Evolutionary conservation across 2,113 vertebrate species (phyloP).

Genomic region (Sus scrofa): T2T-Sscrofa CM000817.6:87111501-87112000

Average conservation of each 20-base stretch:
- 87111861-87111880: constrained; percentile 12
- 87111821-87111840: neutral
- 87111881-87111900: neutral
- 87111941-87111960: neutral
- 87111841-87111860: neutral
- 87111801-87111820: neutral
- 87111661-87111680: constrained; percentile 32
- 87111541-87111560: constrained; percentile 61
- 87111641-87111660: constrained; percentile 40
- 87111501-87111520: neutral
- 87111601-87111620: constrained; percentile 41
- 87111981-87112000: constrained; percentile 44
- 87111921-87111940: constrained; percentile 36
- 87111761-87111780: neutral
- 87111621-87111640: constrained; percentile 20
- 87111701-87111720: constrained; percentile 14
- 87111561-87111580: constrained; percentile 51
- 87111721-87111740: neutral
- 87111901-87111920: neutral
- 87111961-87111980: neutral
- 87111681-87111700: neutral
- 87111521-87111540: neutral
- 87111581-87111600: constrained; percentile 61
- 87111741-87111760: neutral
- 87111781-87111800: neutral